Evolutionary conservation across 2,113 vertebrate genomes (phyloP).

Genomic region (Bostrychus sinensis): DNA sequence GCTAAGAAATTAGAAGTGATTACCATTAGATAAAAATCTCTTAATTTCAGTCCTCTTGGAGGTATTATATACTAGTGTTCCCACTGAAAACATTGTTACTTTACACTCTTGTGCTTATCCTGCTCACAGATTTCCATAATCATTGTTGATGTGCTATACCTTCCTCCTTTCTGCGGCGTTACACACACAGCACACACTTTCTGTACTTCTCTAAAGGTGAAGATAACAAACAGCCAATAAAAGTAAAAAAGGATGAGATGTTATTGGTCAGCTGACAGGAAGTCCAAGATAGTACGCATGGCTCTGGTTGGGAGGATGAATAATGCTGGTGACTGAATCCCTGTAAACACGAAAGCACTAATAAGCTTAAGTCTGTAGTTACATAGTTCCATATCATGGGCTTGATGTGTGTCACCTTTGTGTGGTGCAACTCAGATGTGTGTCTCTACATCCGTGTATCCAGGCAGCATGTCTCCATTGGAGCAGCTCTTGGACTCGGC

Average conservation of each 20-base stretch:
- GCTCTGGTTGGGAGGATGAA: slow-evolving; percentile 38
- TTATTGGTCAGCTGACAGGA: slow-evolving; percentile 42
- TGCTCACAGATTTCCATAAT: slow-evolving; percentile 21
- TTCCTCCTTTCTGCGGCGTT: slow-evolving; percentile 28
- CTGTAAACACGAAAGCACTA: slow-evolving; percentile 23
- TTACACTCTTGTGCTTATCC: slow-evolving; percentile 55
- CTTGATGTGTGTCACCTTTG: slow-evolving; percentile 53
- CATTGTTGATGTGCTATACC: slow-evolving; percentile 16
- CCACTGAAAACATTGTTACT: slow-evolving; percentile 6
- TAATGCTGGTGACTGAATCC: slow-evolving; percentile 73
- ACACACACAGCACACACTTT: slow-evolving; percentile 13
- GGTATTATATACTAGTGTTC: slow-evolving; percentile 37
- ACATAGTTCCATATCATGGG: not conserved
- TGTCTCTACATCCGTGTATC: slow-evolving; percentile 88
- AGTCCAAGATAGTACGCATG: slow-evolving; percentile 25
- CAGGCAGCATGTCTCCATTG: slow-evolving; percentile 92
- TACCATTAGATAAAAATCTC: slow-evolving; percentile 29
- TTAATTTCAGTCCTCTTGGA: slow-evolving; percentile 41
- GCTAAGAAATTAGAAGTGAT: slow-evolving; percentile 22
- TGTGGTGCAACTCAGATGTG: slow-evolving; percentile 79
- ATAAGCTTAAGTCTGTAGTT: not conserved
- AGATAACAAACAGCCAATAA: slow-evolving; percentile 37
- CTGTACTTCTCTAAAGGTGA: slow-evolving; percentile 33
- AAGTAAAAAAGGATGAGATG: slow-evolving; percentile 29
- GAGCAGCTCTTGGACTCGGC: slow-evolving; percentile 73